Evolutionary conservation across 2,113 vertebrate genomes (phyloP).

Genomic region (Notothenia coriiceps): DNA sequence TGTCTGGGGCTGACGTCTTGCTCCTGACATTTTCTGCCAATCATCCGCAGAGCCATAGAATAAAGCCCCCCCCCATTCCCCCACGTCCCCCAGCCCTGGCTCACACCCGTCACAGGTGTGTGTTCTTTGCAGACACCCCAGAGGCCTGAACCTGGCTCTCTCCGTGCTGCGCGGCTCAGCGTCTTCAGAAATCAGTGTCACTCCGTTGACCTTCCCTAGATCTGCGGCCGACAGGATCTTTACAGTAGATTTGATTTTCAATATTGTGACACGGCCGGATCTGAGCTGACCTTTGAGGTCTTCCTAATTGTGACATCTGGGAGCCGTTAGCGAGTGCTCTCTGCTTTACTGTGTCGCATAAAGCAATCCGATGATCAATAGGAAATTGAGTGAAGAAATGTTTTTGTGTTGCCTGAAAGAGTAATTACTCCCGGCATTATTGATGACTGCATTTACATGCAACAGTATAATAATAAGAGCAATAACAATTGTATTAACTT

Average conservation of each 20-base stretch:
- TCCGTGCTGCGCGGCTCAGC: conserved; percentile 13
- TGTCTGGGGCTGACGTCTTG: conserved; percentile 48
- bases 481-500: no score
- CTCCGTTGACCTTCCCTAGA: conserved; percentile 58
- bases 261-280: conserved; percentile 54
- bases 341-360: conserved; percentile 41
- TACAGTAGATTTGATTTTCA: conserved; percentile 80
- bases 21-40: conserved; percentile 76
- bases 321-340: conserved; percentile 43
- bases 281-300: conserved; percentile 71
- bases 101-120: conserved; percentile 63
- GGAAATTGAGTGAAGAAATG: conserved; percentile 40
- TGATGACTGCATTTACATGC: conserved; percentile 23
- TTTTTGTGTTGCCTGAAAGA: conserved; percentile 59
- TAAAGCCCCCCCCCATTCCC: neutral
- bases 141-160: conserved; percentile 49
- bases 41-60: conserved; percentile 42
- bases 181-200: conserved; percentile 39
- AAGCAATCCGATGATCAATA: conserved; percentile 67
- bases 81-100: neutral
- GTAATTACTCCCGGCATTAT: conserved; percentile 42
- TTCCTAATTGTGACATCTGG: conserved; percentile 77
- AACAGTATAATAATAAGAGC: no score
- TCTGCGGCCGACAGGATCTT: conserved; percentile 54
- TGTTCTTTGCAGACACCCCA: conserved; percentile 69